Conservation (phyloP, 2,797 vertebrate genomes). For the Nyctalus aviator region DNA sequence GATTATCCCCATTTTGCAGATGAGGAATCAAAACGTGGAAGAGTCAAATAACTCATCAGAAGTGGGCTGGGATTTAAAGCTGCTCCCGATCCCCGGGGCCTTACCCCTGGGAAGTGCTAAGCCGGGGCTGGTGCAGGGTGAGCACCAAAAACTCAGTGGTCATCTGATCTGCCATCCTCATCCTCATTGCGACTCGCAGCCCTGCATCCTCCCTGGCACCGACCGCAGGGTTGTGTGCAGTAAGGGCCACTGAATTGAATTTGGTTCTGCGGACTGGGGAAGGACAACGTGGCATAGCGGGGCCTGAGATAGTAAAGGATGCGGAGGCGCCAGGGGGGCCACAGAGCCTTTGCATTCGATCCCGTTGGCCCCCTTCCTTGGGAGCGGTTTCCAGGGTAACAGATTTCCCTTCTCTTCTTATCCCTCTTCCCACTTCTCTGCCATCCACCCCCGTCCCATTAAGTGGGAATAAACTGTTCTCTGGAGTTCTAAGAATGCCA, state of each 20-base stretch:
- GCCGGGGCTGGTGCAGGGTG: not conserved
- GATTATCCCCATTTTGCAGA: slow-evolving; percentile 13
- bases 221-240: not conserved
- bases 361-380: not conserved
- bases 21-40: not conserved
- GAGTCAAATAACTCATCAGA: not conserved
- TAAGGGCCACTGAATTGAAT: not conserved
- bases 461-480: slow-evolving; percentile 6
- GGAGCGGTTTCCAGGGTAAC: slow-evolving; percentile 51
- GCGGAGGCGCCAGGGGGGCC: not conserved
- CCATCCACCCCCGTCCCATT: not conserved
- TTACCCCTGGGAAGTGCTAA: not conserved
- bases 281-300: not conserved
- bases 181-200: not conserved
- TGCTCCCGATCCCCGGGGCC: too few relatives aligned
- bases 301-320: not conserved
- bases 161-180: not conserved
- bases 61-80: not conserved
- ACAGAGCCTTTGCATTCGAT: not conserved
- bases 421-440: not conserved
- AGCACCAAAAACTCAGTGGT: not conserved
- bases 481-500: slow-evolving; percentile 26
- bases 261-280: not conserved
- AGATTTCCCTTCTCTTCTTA: not conserved
- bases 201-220: not conserved